These are phyloP conservation scores for Plestiodon gilberti DNA, from an alignment of 2,113 vertebrate genomes.

Conservation along the genomic window DNA sequence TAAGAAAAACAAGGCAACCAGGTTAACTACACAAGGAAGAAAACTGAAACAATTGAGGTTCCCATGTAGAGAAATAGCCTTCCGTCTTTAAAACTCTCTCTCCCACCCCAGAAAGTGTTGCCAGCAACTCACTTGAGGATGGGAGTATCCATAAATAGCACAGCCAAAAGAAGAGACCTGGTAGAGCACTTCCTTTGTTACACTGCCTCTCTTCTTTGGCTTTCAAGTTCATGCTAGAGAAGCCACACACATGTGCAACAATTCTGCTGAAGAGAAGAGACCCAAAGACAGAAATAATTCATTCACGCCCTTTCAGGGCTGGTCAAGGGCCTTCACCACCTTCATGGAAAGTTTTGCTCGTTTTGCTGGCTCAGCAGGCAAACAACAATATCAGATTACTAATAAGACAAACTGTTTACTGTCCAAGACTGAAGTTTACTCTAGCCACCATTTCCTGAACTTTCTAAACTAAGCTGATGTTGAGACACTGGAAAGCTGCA, in stretches of 20 bases:
- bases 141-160: not conserved
- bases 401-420: constrained; percentile 5
- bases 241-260: not conserved
- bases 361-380: constrained; percentile 8
- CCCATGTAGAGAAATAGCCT: not conserved
- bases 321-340: not conserved
- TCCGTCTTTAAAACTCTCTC: not conserved
- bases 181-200: not conserved
- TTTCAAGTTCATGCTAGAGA: not conserved
- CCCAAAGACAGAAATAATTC: not conserved
- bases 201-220: not conserved
- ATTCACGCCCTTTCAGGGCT: constrained; percentile 40
- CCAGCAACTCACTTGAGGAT: not conserved
- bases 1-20: not conserved
- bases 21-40: not conserved
- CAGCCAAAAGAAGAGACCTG: not conserved
- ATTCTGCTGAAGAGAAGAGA: not conserved
- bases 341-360: constrained; percentile 10
- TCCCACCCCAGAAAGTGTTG: not conserved
- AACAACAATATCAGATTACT: constrained; percentile 17
- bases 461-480: not conserved
- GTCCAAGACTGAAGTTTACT: constrained; percentile 3
- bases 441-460: constrained; percentile 5
- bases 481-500: not conserved
- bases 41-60: too few species aligned